phyloP scores from a whole-genome alignment of 2,888 invertebrate species.

The Cantharis flavilabris region DNA sequence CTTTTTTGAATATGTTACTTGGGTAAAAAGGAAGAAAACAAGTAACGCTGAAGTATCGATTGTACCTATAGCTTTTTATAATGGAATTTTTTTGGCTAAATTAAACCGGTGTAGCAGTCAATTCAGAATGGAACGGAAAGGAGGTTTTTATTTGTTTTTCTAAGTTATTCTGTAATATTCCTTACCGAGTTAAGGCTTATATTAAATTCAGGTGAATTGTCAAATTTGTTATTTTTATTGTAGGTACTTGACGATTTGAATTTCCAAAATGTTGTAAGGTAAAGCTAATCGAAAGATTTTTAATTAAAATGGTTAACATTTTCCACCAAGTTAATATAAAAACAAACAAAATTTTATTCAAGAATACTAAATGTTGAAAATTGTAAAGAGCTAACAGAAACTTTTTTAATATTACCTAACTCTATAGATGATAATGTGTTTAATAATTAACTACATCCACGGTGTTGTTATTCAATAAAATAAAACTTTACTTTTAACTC shows the following conservation, averaged over 20 bases:
- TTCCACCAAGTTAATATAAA: not conserved
- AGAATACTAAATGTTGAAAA: not conserved
- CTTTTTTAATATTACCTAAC: not conserved
- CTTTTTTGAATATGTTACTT: conserved; percentile 11
- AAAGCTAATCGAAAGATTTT: not conserved
- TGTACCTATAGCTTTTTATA: conserved; percentile 17
- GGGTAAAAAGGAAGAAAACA: conserved; percentile 8
- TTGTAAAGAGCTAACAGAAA: not conserved
- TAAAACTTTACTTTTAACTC: not conserved
- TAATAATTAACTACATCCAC: not conserved
- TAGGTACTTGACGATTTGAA: not conserved
- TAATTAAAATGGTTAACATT: not conserved
- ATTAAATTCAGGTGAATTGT: not conserved
- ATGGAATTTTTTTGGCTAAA: conserved; percentile 17
- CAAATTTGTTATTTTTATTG: not conserved
- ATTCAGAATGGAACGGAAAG: conserved; percentile 1
- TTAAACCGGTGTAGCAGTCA: conserved; percentile 16
- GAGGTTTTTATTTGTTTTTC: conserved; percentile 7
- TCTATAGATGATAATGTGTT: not conserved
- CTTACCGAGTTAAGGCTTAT: not conserved
- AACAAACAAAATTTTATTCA: not conserved
- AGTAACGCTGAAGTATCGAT: conserved; percentile 14
- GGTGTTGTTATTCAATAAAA: not conserved
- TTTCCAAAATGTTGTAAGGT: not conserved
- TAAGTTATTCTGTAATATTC: not conserved